Evolutionary conservation across 2,113 vertebrate species (phyloP).

Genomic region (Stomatorhinus ivindoensis): DNA sequence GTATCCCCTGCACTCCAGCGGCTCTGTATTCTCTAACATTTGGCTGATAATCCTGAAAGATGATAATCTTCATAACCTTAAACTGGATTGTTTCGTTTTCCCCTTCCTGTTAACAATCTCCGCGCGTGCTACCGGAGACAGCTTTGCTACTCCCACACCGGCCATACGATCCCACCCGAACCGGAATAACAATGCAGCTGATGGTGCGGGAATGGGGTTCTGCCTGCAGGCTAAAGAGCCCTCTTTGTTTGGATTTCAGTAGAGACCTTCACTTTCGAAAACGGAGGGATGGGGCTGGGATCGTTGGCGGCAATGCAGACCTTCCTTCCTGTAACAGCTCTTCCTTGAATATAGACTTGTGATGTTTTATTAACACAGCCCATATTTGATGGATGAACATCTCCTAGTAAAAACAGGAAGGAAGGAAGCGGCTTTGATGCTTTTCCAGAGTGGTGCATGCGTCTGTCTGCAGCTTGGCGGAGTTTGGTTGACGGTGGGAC

Average conservation of each 20-base stretch:
- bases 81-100: background rate
- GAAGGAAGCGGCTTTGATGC: background rate
- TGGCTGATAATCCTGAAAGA: background rate
- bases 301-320: background rate
- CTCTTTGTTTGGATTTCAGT: constrained; percentile 3
- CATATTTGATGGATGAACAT: constrained; percentile 9
- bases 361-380: constrained; percentile 11
- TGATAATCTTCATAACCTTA: background rate
- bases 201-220: background rate
- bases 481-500: constrained; percentile 20
- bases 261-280: background rate
- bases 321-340: background rate
- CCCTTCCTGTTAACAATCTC: background rate
- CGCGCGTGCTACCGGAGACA: background rate
- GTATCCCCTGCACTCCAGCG: background rate
- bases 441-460: background rate
- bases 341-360: background rate
- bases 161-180: background rate
- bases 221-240: background rate
- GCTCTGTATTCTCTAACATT: background rate
- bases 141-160: background rate
- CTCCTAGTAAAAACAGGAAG: background rate
- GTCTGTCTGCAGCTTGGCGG: background rate
- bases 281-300: background rate
- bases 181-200: background rate